These are phyloP conservation scores for Danio albolineatus DNA, from an alignment of 2,797 vertebrate species.

Conservation along the genomic window DNA sequence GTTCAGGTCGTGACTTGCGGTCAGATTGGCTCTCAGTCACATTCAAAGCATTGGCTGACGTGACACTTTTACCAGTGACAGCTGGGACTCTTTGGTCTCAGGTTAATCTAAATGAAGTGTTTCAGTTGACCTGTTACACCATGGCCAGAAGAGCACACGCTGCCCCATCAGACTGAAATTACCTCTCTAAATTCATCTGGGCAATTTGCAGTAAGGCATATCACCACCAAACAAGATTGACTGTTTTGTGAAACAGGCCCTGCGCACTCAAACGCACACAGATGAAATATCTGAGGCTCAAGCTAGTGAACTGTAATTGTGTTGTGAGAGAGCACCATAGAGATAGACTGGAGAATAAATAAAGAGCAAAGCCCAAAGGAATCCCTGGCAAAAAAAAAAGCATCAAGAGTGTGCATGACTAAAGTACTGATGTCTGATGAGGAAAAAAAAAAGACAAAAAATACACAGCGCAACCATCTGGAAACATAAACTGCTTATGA, in stretches of 20 bases:
- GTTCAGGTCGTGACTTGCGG: slow-evolving; percentile 49
- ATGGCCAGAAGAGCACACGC: slow-evolving; percentile 60
- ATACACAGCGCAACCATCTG: neutral
- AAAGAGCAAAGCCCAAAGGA: slow-evolving; percentile 21
- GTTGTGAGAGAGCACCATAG: neutral
- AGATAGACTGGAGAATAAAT: slow-evolving; percentile 25
- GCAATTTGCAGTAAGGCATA: slow-evolving; percentile 66
- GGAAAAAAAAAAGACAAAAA: neutral
- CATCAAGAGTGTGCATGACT: neutral
- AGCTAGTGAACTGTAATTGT: slow-evolving; percentile 6
- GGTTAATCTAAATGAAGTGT: slow-evolving; percentile 73
- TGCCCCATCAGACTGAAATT: slow-evolving; percentile 71
- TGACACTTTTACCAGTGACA: slow-evolving; percentile 73
- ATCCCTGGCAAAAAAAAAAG: neutral
- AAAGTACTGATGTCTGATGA: slow-evolving; percentile 12
- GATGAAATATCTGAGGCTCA: neutral
- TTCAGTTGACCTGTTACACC: slow-evolving; percentile 74
- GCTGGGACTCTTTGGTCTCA: slow-evolving; percentile 63
- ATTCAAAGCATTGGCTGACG: slow-evolving; percentile 58
- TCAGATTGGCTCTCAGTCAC: slow-evolving; percentile 66
- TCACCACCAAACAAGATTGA: slow-evolving; percentile 56
- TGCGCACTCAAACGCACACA: slow-evolving; percentile 16
- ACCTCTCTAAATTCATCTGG: slow-evolving; percentile 68
- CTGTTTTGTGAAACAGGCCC: slow-evolving; percentile 19
- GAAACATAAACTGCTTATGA: slow-evolving; percentile 4